Evolutionary conservation across 2,888 invertebrate species (phyloP).

Genomic region (Cephonodes hylas): DNA sequence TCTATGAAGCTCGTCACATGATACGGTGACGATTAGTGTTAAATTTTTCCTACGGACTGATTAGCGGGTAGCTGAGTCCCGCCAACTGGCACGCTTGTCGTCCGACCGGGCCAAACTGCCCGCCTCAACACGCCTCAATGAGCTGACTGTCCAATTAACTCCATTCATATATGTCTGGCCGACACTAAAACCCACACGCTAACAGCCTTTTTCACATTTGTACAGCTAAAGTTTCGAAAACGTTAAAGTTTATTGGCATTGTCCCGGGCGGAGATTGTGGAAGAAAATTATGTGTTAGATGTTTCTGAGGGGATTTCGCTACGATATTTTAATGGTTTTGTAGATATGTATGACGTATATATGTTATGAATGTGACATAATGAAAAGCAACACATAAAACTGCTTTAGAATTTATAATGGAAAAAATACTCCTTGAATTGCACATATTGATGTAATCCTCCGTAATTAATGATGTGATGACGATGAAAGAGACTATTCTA

Average conservation of each 20-base stretch:
- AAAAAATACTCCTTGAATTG: too few species aligned
- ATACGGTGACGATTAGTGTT: constrained; percentile 2
- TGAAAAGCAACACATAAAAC: too few species aligned
- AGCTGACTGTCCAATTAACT: constrained; percentile 72
- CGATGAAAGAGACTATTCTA: too few species aligned
- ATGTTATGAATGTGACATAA: too few species aligned
- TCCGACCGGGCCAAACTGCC: constrained; percentile 61
- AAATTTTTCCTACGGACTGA: constrained; percentile 34
- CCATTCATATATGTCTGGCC: constrained; percentile 68
- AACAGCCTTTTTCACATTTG: constrained; percentile 58
- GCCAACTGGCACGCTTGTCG: constrained; percentile 70
- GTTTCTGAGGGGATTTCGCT: neutral
- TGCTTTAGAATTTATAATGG: too few species aligned
- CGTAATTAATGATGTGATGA: too few species aligned
- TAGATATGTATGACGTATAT: too few species aligned
- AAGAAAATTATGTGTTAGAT: constrained; percentile 17
- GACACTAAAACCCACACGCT: constrained; percentile 47
- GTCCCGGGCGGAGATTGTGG: constrained; percentile 23
- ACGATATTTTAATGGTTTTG: neutral
- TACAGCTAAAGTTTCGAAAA: constrained; percentile 42
- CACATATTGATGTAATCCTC: too few species aligned
- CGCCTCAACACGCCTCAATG: constrained; percentile 67
- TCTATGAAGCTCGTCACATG: neutral
- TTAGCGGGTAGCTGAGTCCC: constrained; percentile 50
- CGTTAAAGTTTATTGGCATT: constrained; percentile 41